Evolutionary conservation across 2,113 vertebrate genomes (phyloP), one percentile per base, ranked within the genome.

Genomic region (Tupaia chinensis): DNA sequence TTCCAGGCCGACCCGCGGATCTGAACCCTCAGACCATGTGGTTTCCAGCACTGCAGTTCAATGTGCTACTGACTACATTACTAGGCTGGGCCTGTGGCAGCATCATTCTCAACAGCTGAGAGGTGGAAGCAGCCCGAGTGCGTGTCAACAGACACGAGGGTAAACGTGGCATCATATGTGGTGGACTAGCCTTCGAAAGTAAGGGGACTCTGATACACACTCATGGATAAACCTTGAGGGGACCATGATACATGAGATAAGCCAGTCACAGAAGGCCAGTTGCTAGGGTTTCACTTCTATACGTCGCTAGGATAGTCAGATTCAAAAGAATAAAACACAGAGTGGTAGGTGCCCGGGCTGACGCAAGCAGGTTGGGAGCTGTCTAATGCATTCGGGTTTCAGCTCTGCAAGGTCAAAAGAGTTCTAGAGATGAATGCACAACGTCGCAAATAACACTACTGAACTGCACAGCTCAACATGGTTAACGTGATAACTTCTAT

Each of bases 341-440:
- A 9, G 23, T 7, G 53, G n/a, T 2, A 10, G 29, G 1, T 23
- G 15, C 56, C 1, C 0, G 68, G 19, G 16, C 44, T 1, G 15
- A 7, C 9, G 9, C 9, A 80, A 4, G 3, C 20, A 5, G 1
- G 44, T 44, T 0, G 29, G 53, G n/a, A 1, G 25, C 4, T 14
- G 4, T 13, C 87, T 23, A 53, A 19, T 12, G 25, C 3, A 9
- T 3, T 0, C 10, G 14, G 66, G 7, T 60, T 34, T 56, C 27
- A 1, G 25, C 34, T 74, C 63, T 58, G 15, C 22, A 4, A n/a
- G 11, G 17, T 0, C 1, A 27, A 23, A 61, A 54, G 60, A 23
- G 15, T 20, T 68, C 68, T 66, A 17, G 68, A 63, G 54, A 3
- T 5, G 4, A 54, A 5, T 4, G 16, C 13, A 7, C 6, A 8